Evolutionary conservation across 1,140 invertebrate genomes (phyloP).

Genomic region (Caenorhabditis brenneri): DNA sequence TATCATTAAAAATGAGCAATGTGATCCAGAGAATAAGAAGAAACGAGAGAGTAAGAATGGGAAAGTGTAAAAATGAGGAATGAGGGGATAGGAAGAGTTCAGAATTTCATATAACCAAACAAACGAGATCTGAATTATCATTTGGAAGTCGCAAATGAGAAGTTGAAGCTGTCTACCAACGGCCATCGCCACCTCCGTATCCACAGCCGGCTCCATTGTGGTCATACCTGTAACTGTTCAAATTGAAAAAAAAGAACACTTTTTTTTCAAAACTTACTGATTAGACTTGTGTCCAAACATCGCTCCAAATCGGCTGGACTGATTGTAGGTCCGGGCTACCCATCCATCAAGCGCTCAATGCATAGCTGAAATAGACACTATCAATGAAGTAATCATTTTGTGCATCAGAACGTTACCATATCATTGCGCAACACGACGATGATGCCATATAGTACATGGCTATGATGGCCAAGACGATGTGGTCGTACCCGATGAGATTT

Average conservation of each 20-base stretch:
- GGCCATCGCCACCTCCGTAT: slow-evolving; percentile 9
- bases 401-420: no score
- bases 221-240: slow-evolving; percentile 18
- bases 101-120: not conserved
- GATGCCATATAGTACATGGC: slow-evolving; percentile 93
- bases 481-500: slow-evolving; percentile 88
- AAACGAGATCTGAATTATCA: no score
- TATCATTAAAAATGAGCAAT: not conserved
- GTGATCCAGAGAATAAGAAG: no score
- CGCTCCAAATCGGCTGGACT: no score
- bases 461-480: slow-evolving; percentile 87
- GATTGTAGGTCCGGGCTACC: no score
- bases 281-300: no score
- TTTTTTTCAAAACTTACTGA: no score
- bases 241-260: no score
- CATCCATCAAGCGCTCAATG: no score
- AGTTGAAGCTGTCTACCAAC: slow-evolving; percentile 36
- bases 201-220: slow-evolving; percentile 3
- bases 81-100: not conserved
- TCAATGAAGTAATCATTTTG: no score
- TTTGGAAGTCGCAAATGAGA: not conserved
- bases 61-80: not conserved
- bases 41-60: not conserved
- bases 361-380: no score
- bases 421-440: slow-evolving; percentile 80